Conservation (phyloP, 2,113 vertebrate species). For the Hucho hucho region DNA sequence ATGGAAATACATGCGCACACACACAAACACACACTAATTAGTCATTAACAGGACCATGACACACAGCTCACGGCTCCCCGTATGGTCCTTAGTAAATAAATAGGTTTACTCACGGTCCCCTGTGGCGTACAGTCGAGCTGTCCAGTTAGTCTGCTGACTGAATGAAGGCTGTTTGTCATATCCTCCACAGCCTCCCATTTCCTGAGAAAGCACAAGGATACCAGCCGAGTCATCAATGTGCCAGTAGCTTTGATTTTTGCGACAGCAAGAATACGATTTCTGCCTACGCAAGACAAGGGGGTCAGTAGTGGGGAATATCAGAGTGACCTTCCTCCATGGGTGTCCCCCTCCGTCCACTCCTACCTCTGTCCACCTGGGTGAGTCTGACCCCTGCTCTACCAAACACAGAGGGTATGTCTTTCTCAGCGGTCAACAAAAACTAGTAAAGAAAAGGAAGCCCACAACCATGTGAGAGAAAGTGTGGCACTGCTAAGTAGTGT, state of each 20-base stretch:
- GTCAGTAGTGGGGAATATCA: too few relatives aligned
- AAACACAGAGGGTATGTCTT: background rate
- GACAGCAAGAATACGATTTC: too few relatives aligned
- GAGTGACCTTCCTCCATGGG: too few relatives aligned
- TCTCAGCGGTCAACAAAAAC: background rate
- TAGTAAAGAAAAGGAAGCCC: conserved; percentile 35
- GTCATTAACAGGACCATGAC: background rate
- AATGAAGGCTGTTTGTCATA: background rate
- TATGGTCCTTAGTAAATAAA: background rate
- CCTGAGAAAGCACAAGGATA: too few relatives aligned
- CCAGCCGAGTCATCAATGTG: too few relatives aligned
- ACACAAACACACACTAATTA: conserved; percentile 2
- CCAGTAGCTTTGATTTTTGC: too few relatives aligned
- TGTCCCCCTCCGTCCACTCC: background rate
- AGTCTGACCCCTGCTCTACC: background rate
- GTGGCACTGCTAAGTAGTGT: conserved; percentile 9
- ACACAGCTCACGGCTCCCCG: background rate
- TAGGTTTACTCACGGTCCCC: background rate
- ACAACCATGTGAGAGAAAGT: conserved; percentile 42
- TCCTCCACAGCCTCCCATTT: background rate
- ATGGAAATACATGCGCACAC: conserved; percentile 17
- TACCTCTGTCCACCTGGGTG: background rate
- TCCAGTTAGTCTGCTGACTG: background rate
- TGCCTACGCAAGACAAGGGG: too few relatives aligned
- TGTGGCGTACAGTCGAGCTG: background rate